Evolutionary conservation across 2,888 invertebrate genomes (phyloP).

Genomic region (Pollenia angustigena): DNA sequence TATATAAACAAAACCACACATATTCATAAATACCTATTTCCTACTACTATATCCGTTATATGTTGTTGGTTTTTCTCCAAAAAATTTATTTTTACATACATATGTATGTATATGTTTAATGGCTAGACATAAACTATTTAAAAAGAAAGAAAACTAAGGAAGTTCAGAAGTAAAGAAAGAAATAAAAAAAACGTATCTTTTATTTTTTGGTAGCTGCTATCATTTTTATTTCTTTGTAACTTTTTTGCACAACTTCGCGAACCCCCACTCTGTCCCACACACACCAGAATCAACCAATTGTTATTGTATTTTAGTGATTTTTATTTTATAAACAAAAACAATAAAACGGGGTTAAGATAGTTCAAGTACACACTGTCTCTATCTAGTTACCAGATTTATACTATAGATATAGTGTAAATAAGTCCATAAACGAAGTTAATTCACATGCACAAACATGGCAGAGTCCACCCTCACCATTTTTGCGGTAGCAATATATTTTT

Average conservation of each 20-base stretch:
- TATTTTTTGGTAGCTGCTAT: conserved; percentile 19
- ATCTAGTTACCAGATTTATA: conserved; percentile 54
- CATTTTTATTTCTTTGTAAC: conserved; percentile 16
- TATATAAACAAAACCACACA: conserved; percentile 28
- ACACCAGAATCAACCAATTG: not conserved
- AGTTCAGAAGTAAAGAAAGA: not conserved
- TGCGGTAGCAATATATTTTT: conserved; percentile 17
- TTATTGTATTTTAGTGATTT: conserved; percentile 26
- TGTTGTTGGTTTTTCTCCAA: conserved; percentile 21
- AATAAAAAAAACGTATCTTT: not conserved
- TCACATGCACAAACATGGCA: not conserved
- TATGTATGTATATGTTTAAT: not conserved
- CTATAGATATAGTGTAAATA: conserved; percentile 52
- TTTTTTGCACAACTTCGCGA: conserved; percentile 30
- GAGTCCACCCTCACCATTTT: conserved; percentile 1
- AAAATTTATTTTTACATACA: not conserved
- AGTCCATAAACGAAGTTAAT: conserved; percentile 33
- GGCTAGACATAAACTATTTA: conserved; percentile 66
- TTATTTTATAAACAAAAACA: conserved; percentile 40
- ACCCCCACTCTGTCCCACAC: not conserved
- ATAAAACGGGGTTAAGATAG: conserved; percentile 62
- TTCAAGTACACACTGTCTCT: conserved; percentile 66
- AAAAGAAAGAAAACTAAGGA: conserved; percentile 16
- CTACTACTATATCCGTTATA: conserved; percentile 1
- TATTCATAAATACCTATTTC: conserved; percentile 7